A percentile compares a stretch with the other conserved stretches of the same genome.
These are phyloP conservation scores for Sminthurides bifidus DNA, from an alignment of 1,140 invertebrate genomes.

Conservation along the genomic window DNA sequence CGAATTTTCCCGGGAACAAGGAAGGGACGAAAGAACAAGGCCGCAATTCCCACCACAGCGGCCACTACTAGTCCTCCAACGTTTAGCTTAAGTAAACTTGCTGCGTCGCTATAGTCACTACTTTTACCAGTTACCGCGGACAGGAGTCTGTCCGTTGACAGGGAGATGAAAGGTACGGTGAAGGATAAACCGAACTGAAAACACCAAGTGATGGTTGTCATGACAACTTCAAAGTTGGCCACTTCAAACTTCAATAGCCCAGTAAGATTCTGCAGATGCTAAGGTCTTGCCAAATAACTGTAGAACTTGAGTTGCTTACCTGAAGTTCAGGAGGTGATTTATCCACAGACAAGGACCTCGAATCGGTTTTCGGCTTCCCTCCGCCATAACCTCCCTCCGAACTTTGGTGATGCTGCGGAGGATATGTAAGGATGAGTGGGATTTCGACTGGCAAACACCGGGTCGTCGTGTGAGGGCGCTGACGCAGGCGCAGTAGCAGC, in stretches of 20 bases:
- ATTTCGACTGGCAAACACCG: no score
- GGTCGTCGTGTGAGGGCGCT: no score
- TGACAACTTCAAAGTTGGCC: background rate
- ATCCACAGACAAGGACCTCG: slow-evolving; percentile 2
- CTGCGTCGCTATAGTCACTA: slow-evolving; percentile 8
- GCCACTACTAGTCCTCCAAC: slow-evolving; percentile 25
- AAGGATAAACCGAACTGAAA: slow-evolving; percentile 26
- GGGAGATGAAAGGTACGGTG: slow-evolving; percentile 27
- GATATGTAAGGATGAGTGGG: no score
- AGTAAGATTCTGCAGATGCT: background rate
- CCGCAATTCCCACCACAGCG: slow-evolving; percentile 22
- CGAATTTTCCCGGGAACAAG: slow-evolving; percentile 9
- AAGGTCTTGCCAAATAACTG: background rate
- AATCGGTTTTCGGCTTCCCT: background rate
- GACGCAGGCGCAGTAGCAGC: no score
- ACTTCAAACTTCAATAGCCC: background rate
- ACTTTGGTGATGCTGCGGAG: no score
- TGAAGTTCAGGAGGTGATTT: slow-evolving; percentile 17
- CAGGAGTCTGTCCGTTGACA: slow-evolving; percentile 25
- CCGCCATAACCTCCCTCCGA: no score
- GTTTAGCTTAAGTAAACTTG: slow-evolving; percentile 26
- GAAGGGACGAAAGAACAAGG: slow-evolving; percentile 19
- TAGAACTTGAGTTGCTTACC: background rate
- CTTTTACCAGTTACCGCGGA: background rate
- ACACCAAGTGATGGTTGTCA: background rate